These are phyloP conservation scores for Mohoua ochrocephala DNA, from an alignment of 2,113 vertebrate genomes.

Conservation along the genomic window DNA sequence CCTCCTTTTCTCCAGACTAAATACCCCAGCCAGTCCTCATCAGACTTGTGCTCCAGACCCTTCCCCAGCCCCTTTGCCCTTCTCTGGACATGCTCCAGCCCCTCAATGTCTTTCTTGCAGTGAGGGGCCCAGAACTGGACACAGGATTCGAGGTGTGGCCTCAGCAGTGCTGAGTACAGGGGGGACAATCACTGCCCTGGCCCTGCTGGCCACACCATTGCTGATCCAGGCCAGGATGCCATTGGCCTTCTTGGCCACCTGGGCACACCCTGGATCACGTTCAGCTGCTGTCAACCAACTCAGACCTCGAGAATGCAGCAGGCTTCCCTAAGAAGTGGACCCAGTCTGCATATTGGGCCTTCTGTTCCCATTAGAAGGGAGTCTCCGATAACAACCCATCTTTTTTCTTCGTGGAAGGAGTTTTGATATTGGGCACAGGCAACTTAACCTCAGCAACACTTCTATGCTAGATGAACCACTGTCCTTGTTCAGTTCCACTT, in stretches of 20 bases:
- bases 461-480: neutral
- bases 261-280: accelerated
- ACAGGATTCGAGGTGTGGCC: accelerated
- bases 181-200: accelerated
- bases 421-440: neutral
- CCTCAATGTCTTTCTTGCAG: neutral
- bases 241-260: neutral
- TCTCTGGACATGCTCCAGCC: neutral
- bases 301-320: neutral
- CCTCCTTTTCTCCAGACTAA: neutral
- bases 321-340: neutral
- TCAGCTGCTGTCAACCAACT: neutral
- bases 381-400: neutral
- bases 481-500: neutral
- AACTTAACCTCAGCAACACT: neutral
- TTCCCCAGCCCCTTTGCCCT: neutral
- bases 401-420: neutral
- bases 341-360: no score
- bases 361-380: neutral
- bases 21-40: accelerated
- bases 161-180: accelerated
- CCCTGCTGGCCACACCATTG: neutral
- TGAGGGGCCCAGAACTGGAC: neutral
- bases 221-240: neutral
- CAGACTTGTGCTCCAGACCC: neutral